Base-by-base conservation (phyloP, 2,113 vertebrate genomes). In the Mesembrinibis cayennensis region DNA sequence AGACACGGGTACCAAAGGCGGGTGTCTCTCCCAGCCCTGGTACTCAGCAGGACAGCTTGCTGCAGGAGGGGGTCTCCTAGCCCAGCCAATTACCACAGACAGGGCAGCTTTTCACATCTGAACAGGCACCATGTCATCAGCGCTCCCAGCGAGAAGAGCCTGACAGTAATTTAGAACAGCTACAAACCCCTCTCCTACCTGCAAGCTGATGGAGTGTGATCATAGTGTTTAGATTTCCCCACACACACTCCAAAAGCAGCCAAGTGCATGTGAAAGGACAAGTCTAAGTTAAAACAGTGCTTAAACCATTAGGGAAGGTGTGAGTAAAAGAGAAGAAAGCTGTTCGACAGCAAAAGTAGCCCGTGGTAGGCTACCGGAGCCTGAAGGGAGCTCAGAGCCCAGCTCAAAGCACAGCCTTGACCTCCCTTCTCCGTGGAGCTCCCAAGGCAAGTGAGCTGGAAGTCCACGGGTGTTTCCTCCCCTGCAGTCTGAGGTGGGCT, bases 221-320 rank as follows among this genome's bases (percentile, higher is more conserved):
- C 69, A 45, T 1, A 53, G 78, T 49, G 74, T 80, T 95, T 73
- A 62, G 49, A 66, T 44, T 77, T 61, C 32, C 84, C 73, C 66
- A 62, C 66, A 49, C 78, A 80, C 38, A 38, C 66, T 85, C 87
- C 79, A 56, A 66, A 77, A 84, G 82, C 95, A 92, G 87, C 70
- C 87, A 49, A 92, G 71, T 94, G 93, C 82, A 94, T 2, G 85
- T 85, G 87, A 96, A 86, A 90, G 59, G 82, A 94, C 74, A 81
- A 86, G 27, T 47, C 47, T 82, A 89, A 89, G 76, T 91, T 45
- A 91, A 95, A 95, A 66, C 16, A 96, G 91, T 95, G 94, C 88
- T 85, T 62, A 89, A 96, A 93, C 77, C 58, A 44, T 74, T 50
- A 86, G 79, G 76, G 89, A 81, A 81, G 38, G 50, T 40, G 38